Evolutionary conservation across 1,140 invertebrate species (phyloP), one percentile per base, ranked within the genome.

Genomic region (Vanessa atalanta): DNA sequence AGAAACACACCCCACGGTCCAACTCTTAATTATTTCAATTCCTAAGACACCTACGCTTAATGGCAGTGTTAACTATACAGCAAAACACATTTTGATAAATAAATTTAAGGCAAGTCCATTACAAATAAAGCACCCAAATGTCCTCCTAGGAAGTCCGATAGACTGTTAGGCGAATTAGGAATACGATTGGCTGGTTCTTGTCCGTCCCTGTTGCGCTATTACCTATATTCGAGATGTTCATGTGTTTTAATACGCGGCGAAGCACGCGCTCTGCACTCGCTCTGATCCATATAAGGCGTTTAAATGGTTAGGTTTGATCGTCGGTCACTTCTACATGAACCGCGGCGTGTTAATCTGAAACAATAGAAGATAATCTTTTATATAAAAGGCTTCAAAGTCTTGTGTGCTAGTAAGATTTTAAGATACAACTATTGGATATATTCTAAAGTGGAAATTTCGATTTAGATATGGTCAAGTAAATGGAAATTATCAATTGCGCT

Each of bases 261-360:
- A 83, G 81, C 86, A 81, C 88, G 84, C 82, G 80, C 78, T 63
- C 43, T 84, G 78, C 78, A 81, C 83, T 85, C 81, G 85, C 88
- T 86, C 74, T 84, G 89, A 87, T 91, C 88, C 88, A 89, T 92
- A 90, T 91, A 90, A 90, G 81, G 84, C 82, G 79, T 82, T 90
- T 85, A 70, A 60, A 14, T 73, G 78, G 73, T 83, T 80, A 76
- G 72, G 77, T 73, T 69, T 67, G 76, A 78, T 79, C 72, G 74
- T 75, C 73, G 63, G 81, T 84, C 86, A 79, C 80, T 82, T 57
- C 86, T 80, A 77, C 82, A 73, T 80, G 83, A 72, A 77, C 81
- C 73, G 70, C 69, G 79, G 76, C 75, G 77, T 76, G 78, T 81
- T 80, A 80, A 84, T 83, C 89, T 91, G 89, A 11, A 91, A 90